phyloP scores from a whole-genome alignment of 2,113 vertebrate genomes.

The Trogon surrucura region DNA sequence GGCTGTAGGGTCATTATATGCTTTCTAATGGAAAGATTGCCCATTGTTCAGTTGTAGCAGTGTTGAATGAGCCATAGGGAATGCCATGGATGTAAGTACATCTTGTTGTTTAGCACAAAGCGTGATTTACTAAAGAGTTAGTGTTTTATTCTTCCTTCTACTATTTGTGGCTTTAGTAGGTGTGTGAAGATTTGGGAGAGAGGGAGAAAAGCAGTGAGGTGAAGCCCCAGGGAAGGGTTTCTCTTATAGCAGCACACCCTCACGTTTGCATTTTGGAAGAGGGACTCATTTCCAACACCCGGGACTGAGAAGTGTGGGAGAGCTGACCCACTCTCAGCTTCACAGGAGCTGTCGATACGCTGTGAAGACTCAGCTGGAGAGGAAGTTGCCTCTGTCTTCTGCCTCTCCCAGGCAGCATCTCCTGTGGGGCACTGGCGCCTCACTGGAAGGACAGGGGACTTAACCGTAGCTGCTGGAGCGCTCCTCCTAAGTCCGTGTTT shows the following conservation, averaged over 20 bases:
- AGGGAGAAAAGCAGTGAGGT: background rate
- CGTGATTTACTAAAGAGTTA: background rate
- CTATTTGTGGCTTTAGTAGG: background rate
- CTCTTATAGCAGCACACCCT: background rate
- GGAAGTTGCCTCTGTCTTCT: background rate
- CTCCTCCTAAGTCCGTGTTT: accelerated
- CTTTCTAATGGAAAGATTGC: background rate
- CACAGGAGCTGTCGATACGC: accelerated
- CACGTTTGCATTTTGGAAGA: background rate
- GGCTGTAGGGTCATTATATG: background rate
- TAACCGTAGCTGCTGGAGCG: too few species aligned
- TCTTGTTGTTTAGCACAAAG: background rate
- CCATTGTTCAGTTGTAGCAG: background rate
- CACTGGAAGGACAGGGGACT: accelerated
- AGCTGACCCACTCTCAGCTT: background rate
- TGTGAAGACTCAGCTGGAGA: background rate
- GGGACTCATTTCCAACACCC: accelerated
- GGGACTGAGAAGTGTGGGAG: background rate
- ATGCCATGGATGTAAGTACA: background rate
- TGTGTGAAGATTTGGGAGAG: background rate
- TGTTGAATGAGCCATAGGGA: accelerated
- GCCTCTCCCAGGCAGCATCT: background rate
- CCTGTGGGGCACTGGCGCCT: accelerated
- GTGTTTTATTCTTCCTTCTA: accelerated
- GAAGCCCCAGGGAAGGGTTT: background rate